Percentiles rank a stretch among this genome's conserved stretches.
Conservation (phyloP, 2,888 invertebrate species). For the Formica aserva region DNA sequence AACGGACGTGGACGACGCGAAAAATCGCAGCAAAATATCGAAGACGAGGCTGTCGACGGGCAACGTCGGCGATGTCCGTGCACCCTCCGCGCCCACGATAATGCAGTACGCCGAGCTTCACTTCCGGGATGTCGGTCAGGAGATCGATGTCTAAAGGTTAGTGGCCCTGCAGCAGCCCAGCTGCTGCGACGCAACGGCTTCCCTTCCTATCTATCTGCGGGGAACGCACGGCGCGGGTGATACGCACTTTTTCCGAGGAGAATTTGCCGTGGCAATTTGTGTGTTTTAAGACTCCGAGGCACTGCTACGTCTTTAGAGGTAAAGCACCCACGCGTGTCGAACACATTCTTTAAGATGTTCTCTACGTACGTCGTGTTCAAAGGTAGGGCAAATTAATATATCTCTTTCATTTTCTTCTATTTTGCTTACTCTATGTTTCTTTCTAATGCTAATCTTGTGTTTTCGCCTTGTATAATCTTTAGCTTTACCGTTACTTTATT, state of each 20-base stretch:
- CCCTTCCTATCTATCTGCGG: background rate
- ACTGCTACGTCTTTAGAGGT: constrained; percentile 14
- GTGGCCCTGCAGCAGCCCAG: constrained; percentile 66
- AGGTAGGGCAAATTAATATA: constrained; percentile 39
- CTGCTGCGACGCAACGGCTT: background rate
- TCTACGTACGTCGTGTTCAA: constrained; percentile 14
- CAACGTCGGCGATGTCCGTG: constrained; percentile 70
- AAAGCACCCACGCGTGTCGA: constrained; percentile 20
- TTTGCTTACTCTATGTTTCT: background rate
- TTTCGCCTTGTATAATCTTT: background rate
- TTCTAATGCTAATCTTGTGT: background rate
- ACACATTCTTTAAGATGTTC: constrained; percentile 22
- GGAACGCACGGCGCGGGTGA: constrained; percentile 25
- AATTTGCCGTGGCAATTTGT: constrained; percentile 25
- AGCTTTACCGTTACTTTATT: background rate
- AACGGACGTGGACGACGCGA: constrained; percentile 62
- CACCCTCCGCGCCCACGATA: constrained; percentile 80
- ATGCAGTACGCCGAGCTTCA: constrained; percentile 90
- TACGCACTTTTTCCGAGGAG: constrained; percentile 34
- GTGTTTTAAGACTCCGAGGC: background rate
- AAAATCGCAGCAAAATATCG: constrained; percentile 74
- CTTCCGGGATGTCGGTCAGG: constrained; percentile 90
- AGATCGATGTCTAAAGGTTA: constrained; percentile 89
- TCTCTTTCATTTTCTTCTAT: background rate
- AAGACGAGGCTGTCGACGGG: constrained; percentile 74